phyloP scores from a whole-genome alignment of 2,888 invertebrate genomes.

The Trichogramma evanescens region DNA sequence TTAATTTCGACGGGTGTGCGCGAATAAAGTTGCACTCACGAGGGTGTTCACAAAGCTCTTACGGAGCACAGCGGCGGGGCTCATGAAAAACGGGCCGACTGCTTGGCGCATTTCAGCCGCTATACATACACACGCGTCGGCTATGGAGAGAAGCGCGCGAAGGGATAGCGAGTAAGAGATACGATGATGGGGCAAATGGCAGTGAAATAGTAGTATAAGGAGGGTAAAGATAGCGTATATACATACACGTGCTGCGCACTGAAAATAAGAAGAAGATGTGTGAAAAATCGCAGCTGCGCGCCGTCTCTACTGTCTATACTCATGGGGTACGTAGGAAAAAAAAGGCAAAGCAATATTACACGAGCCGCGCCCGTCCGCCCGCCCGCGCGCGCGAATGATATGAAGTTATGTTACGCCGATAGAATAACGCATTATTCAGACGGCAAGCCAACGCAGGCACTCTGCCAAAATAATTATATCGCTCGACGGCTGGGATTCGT shows the following conservation, averaged over 20 bases:
- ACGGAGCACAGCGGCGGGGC: no score
- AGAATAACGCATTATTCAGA: slow-evolving; percentile 13
- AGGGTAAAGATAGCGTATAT: slow-evolving; percentile 19
- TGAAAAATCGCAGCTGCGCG: slow-evolving; percentile 11
- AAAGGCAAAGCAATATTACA: slow-evolving; percentile 2
- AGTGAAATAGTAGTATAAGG: slow-evolving; percentile 21
- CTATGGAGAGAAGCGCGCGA: background rate
- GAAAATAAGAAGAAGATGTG: slow-evolving; percentile 9
- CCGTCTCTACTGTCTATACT: no score
- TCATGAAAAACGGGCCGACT: no score
- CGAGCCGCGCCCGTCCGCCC: no score
- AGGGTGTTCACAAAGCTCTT: no score
- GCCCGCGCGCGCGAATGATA: background rate
- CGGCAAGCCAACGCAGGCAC: no score
- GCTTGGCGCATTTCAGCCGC: no score
- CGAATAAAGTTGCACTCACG: no score
- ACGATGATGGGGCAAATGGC: background rate
- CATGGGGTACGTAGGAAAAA: background rate
- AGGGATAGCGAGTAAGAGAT: slow-evolving; percentile 8
- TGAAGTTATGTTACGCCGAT: background rate
- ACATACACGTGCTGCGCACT: background rate
- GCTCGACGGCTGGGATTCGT: no score
- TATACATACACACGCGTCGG: no score
- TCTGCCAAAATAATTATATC: no score
- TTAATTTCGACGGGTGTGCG: slow-evolving; percentile 38